Base-by-base conservation (phyloP, 2,797 vertebrate genomes). In the Phataginus tricuspis region DNA sequence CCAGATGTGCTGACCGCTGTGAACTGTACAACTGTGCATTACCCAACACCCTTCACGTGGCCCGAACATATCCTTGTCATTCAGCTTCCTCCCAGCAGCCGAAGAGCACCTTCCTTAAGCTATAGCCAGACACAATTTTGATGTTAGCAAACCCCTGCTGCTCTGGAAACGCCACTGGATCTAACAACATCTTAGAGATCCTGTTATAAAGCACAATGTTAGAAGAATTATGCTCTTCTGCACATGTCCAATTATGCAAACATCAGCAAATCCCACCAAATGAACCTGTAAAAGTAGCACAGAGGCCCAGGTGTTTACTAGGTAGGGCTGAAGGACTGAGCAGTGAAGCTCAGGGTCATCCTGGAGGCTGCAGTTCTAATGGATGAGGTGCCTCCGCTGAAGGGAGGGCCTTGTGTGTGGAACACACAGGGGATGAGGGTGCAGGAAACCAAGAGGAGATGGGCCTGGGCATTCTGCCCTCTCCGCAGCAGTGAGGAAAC, bases 1-100 rank as follows among this genome's bases (percentile, higher is more conserved):
- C 45, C 45, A 45, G 45, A 45, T 2, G 42, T 25, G 42, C 55
- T 18, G 13, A 66, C 2, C 3, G 8, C 68, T 69, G 51, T 25
- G 14, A 61, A 45, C 59, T 51, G 13, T 0, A 0, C 9, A 23
- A 42, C 64, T 51, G 29, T 0, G 9, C 55, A 7, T 15, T 14
- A 14, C 42, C 68, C 61, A 39, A 8, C 11, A 51, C 25, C 29
- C 8, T 5, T 12, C 55, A 42, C 1, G 29, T 3, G 9, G 37
- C 59, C 51, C 23, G 25, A n/a, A 72, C 19, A 21, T 1, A 0
- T 11, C 45, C 25, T 18, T 0, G 14, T 21, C 45, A 10, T 29
- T 21, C 39, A 9, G 79, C 59, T 49, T 51, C 45, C 49, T 21
- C 49, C 53, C 53, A 57, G 29, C 53, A 88, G 64, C 34, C 71